phyloP scores from a whole-genome alignment of 2,888 invertebrate genomes.

The Pterostichus madidus region DNA sequence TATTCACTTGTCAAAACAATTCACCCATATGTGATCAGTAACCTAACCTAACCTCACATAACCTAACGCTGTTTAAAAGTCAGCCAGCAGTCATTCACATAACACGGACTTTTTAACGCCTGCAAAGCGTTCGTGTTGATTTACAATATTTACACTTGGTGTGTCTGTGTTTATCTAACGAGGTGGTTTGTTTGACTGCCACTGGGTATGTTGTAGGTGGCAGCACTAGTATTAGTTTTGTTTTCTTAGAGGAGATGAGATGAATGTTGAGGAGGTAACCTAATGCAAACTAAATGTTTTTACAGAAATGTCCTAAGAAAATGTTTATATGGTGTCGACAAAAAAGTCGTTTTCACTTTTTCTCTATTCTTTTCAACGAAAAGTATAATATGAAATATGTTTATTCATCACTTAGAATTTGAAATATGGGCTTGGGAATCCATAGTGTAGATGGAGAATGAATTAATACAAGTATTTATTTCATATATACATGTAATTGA shows the following conservation, averaged over 20 bases:
- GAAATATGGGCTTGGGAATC: no score
- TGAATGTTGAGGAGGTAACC: not conserved
- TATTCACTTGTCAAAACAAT: not conserved
- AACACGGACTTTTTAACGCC: conserved; percentile 30
- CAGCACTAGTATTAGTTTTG: conserved; percentile 10
- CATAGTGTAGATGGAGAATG: no score
- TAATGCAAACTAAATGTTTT: no score
- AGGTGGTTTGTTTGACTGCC: conserved; percentile 6
- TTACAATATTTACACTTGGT: conserved; percentile 25
- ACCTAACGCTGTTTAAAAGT: not conserved
- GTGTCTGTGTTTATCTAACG: conserved; percentile 18
- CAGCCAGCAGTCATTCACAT: not conserved
- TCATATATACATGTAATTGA: no score
- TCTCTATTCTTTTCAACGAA: no score
- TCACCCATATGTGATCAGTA: not conserved
- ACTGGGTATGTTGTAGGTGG: conserved; percentile 2
- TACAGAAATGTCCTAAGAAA: no score
- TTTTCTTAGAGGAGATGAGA: not conserved
- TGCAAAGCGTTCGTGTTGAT: conserved; percentile 11
- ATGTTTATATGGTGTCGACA: no score
- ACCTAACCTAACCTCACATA: conserved; percentile 12
- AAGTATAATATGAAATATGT: no score
- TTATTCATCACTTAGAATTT: no score
- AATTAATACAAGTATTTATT: no score
- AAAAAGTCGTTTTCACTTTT: no score